Conservation (phyloP, 2,113 vertebrate species). For the Montifringilla adamsi region DNA sequence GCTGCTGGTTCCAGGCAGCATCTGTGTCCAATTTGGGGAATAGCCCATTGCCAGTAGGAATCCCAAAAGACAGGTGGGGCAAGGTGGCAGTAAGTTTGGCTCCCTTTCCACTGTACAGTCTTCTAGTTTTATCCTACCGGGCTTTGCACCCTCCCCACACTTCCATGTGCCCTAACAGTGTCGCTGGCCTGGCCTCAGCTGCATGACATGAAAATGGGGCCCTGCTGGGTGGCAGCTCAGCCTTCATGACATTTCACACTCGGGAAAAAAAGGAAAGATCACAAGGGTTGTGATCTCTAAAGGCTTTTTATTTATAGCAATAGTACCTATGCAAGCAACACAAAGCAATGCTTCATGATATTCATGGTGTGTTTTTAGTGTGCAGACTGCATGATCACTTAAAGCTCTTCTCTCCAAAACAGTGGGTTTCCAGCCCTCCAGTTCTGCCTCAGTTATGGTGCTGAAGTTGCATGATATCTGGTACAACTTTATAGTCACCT, state of each 20-base stretch:
- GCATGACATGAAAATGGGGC: fast-evolving
- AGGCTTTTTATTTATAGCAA: neutral
- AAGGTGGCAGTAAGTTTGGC: neutral
- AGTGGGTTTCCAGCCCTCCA: neutral
- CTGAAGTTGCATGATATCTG: neutral
- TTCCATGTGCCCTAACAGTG: neutral
- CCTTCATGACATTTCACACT: neutral
- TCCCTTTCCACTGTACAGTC: too few species aligned
- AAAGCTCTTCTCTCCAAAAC: neutral
- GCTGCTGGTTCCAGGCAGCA: neutral
- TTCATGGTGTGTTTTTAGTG: neutral
- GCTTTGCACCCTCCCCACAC: neutral
- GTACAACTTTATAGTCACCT: neutral
- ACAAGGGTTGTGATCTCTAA: neutral
- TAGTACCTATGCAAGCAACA: neutral
- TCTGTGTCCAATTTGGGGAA: neutral
- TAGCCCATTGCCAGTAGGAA: neutral
- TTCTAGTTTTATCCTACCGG: neutral
- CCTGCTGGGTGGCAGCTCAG: fast-evolving
- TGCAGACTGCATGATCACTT: fast-evolving
- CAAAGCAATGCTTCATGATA: neutral
- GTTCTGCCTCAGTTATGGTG: neutral
- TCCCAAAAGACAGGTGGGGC: neutral
- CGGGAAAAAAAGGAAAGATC: neutral
- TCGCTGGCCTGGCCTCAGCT: neutral